A percentile compares a stretch with the other conserved stretches of the same genome.
phyloP scores from a whole-genome alignment of 2,797 vertebrate species.

The Peromyscus attwateri region DNA sequence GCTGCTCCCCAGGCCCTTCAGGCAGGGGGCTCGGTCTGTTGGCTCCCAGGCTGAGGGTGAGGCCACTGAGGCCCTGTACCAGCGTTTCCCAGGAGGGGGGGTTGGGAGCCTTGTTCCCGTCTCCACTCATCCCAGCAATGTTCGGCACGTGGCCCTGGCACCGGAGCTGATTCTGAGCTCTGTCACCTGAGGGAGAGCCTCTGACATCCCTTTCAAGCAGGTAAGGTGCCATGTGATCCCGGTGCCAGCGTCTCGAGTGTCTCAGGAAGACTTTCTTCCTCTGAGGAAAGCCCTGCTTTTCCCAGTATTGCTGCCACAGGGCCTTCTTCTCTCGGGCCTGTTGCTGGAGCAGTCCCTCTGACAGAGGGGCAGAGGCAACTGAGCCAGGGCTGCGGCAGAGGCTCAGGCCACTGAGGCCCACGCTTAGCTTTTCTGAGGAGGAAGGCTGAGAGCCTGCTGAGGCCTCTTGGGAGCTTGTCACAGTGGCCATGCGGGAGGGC shows the following conservation, averaged over 20 bases:
- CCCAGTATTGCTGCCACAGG: slow-evolving; percentile 24
- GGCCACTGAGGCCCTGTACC: slow-evolving; percentile 57
- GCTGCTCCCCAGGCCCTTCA: background rate
- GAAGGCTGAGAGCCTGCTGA: background rate
- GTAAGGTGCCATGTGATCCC: slow-evolving; percentile 53
- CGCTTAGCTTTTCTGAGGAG: background rate
- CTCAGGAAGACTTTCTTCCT: slow-evolving; percentile 59
- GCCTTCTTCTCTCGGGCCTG: slow-evolving; percentile 15
- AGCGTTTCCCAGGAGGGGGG: slow-evolving; percentile 65
- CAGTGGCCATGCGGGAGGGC: background rate
- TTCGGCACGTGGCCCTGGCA: background rate
- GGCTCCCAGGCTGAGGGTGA: slow-evolving; percentile 56
- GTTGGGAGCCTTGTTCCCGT: background rate
- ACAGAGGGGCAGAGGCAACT: background rate
- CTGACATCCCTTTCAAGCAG: slow-evolving; percentile 15
- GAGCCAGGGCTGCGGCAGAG: background rate
- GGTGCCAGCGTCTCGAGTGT: slow-evolving; percentile 37
- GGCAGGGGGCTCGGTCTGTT: background rate
- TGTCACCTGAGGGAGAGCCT: background rate
- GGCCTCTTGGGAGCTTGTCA: background rate
- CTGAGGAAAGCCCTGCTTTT: slow-evolving; percentile 26
- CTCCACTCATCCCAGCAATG: background rate
- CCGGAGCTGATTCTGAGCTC: slow-evolving; percentile 26
- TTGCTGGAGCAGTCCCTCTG: slow-evolving; percentile 44
- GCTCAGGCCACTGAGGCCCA: background rate